Evolutionary conservation across 2,113 vertebrate species (phyloP).

Genomic region (Callopanchax toddi): DNA sequence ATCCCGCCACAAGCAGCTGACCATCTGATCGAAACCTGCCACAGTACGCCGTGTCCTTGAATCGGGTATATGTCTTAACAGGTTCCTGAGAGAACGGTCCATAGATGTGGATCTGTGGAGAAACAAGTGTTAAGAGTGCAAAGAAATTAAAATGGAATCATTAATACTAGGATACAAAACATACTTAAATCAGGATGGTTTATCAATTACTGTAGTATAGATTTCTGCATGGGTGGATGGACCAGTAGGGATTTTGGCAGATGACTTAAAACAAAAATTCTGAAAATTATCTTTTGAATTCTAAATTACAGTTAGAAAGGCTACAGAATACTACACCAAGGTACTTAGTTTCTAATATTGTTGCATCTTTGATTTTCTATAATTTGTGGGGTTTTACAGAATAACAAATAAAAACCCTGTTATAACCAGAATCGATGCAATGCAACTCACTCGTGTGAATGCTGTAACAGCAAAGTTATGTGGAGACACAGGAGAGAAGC

Average conservation of each 20-base stretch:
- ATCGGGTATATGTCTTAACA: constrained; percentile 89
- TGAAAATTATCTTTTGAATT: no score
- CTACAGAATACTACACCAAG: no score
- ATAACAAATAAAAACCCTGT: no score
- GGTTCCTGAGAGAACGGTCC: constrained; percentile 92
- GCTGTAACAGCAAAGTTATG: constrained; percentile 94
- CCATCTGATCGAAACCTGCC: constrained; percentile 91
- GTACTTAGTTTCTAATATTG: no score
- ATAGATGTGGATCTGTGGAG: constrained; percentile 90
- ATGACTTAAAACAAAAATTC: no score
- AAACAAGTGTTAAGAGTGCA: not conserved
- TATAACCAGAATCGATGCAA: not conserved
- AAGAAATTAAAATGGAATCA: not conserved
- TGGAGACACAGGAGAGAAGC: constrained; percentile 88
- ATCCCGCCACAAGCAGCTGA: constrained; percentile 89
- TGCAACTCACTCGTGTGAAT: constrained; percentile 88
- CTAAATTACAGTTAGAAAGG: no score
- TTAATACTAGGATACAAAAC: not conserved
- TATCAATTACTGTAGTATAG: no score
- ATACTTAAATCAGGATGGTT: no score
- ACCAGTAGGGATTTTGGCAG: no score
- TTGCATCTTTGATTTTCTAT: no score
- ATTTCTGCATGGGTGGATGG: no score
- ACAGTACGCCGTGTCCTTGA: constrained; percentile 90
- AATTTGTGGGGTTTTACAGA: no score